Base-by-base conservation (phyloP, 2,797 vertebrate genomes). In the Thaleichthys pacificus region DNA sequence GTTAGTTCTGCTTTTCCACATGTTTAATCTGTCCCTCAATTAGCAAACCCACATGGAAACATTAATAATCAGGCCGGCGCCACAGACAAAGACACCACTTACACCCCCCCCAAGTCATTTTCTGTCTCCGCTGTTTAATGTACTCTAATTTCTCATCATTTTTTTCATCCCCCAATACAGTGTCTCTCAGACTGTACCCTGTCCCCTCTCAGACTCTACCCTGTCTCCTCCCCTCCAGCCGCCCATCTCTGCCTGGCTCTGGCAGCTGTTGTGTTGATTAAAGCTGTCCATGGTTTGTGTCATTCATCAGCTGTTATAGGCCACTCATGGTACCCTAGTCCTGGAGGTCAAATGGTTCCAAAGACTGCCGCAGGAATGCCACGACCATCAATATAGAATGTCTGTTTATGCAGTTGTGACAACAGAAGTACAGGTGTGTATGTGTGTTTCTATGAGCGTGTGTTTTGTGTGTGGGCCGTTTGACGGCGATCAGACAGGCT, bases 21-120 rank as follows among this genome's bases (percentile, higher is more conserved):
- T 81, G 75, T 77, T 76, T 80, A 77, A 79, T 81, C 77, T 79
- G 75, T 77, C 77, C 71, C 9, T 60, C 58, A 82, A 71, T 87
- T 82, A 82, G 62, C 72, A 75, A 89, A 84, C 66, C 82, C 84
- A 83, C 78, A 71, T 60, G 80, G 75, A 76, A 76, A 79, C 85
- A 83, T 81, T 80, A 84, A 83, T 71, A 75, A 75, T 56, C 65
- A 71, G 70, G 69, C 68, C 57, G 88, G 84, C 76, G 69, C 82
- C 81, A 71, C 4, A 30, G 69, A 57, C 76, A 61, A 24, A 30
- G 32, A 22, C 71, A 42, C 57, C 62, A 82, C 76, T 21, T 42
- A 62, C 32, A 30, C 60, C 61, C 57, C 51, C 51, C 21, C 47
- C 0, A 76, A 19, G 11, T 21, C 67, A 56, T 24, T 24, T 22